phyloP scores from a whole-genome alignment of 92 coral and sea anemone species.

The Chrysogorgia sp. region DNA sequence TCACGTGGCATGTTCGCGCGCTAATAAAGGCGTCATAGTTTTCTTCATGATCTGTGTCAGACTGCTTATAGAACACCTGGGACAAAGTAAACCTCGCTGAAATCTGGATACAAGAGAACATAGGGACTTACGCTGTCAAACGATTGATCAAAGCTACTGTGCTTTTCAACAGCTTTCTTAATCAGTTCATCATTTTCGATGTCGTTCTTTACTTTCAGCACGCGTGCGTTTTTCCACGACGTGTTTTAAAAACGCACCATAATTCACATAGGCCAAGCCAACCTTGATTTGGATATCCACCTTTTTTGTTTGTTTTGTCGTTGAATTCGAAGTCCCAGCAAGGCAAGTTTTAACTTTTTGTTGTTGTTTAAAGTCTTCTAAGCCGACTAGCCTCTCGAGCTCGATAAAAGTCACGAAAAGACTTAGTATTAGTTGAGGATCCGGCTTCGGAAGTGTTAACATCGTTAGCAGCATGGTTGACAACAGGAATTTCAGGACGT shows the following conservation, averaged over 20 bases:
- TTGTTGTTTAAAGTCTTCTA: conserved; percentile 41
- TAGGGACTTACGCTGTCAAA: conserved; percentile 56
- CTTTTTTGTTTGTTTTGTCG: conserved; percentile 25
- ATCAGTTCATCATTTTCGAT: conserved; percentile 61
- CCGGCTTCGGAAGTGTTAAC: not conserved
- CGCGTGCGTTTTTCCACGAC: conserved; percentile 68
- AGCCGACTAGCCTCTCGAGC: conserved; percentile 44
- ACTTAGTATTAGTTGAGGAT: conserved; percentile 40
- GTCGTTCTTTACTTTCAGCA: conserved; percentile 50
- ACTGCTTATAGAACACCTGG: too few relatives aligned
- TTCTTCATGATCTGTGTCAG: too few relatives aligned
- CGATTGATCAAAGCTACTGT: conserved; percentile 64
- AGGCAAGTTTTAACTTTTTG: conserved; percentile 15
- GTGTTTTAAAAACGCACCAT: conserved; percentile 66
- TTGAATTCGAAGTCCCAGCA: not conserved
- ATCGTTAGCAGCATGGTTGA: not conserved
- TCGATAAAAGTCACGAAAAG: conserved; percentile 63
- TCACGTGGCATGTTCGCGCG: too few relatives aligned
- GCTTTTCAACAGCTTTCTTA: conserved; percentile 59
- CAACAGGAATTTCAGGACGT: not conserved
- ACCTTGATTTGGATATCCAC: conserved; percentile 69
- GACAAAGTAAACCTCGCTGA: conserved; percentile 56
- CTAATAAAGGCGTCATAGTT: too few relatives aligned
- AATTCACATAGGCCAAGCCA: conserved; percentile 58
- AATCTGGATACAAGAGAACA: conserved; percentile 72